Percentiles rank a stretch among this genome's conserved stretches.
phyloP scores from a whole-genome alignment of 2,888 invertebrate species.

The Aproaerema taeniolella region DNA sequence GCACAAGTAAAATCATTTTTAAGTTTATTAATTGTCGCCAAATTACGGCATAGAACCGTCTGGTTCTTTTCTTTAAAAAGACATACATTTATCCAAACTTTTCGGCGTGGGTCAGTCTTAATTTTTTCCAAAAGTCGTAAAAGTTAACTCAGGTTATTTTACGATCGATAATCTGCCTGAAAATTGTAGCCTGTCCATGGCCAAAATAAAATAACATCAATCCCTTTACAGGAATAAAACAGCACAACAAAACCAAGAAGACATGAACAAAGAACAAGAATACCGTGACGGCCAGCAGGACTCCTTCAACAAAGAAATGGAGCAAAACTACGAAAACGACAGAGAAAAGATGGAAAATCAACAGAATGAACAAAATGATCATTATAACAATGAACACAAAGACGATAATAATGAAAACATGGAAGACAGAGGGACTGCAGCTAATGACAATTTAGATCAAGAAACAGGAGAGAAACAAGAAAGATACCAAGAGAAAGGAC shows the following conservation, averaged over 20 bases:
- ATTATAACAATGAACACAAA: no score
- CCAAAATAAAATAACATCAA: no score
- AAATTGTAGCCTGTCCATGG: no score
- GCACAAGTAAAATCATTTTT: no score
- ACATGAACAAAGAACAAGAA: constrained; percentile 31
- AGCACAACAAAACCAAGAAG: constrained; percentile 28
- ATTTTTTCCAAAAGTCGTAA: no score
- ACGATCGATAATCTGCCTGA: no score
- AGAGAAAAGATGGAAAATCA: constrained; percentile 29
- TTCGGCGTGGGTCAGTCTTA: no score
- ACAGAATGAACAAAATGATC: constrained; percentile 28
- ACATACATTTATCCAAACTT: no score
- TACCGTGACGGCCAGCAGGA: constrained; percentile 30
- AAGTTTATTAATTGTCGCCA: no score
- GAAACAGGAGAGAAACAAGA: constrained; percentile 25
- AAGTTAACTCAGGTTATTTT: no score
- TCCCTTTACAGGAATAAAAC: constrained; percentile 22
- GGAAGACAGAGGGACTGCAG: constrained; percentile 17
- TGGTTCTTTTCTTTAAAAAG: no score
- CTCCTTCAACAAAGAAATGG: constrained; percentile 28
- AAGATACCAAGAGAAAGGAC: constrained; percentile 31
- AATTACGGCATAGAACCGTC: no score
- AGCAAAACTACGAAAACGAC: constrained; percentile 29
- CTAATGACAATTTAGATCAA: constrained; percentile 17
- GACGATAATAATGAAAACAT: constrained; percentile 15